Percentiles rank a stretch among this genome's conserved stretches.
phyloP scores from a whole-genome alignment of 2,888 invertebrate genomes.

The Chymomyza amoena region DNA sequence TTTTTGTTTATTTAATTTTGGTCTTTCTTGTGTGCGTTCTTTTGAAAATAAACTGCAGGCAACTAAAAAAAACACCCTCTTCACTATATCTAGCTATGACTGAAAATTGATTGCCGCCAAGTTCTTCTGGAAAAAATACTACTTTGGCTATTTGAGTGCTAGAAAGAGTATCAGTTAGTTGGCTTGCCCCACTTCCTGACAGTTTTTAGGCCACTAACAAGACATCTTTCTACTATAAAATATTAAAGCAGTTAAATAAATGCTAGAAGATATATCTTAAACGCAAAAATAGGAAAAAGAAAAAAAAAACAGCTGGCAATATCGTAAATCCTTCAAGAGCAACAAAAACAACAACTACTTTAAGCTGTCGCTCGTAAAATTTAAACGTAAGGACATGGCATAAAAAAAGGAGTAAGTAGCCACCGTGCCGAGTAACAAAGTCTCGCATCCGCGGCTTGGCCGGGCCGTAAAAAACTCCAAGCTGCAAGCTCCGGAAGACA shows the following conservation, averaged over 20 bases:
- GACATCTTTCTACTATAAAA: background rate
- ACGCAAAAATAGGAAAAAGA: background rate
- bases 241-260: background rate
- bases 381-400: slow-evolving; percentile 30
- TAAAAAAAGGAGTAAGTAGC: slow-evolving; percentile 18
- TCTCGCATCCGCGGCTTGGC: background rate
- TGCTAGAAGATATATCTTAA: background rate
- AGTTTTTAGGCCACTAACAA: too few species aligned
- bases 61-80: too few species aligned
- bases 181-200: too few species aligned
- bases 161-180: too few species aligned
- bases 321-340: background rate
- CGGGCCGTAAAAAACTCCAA: slow-evolving; percentile 8
- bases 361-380: slow-evolving; percentile 30
- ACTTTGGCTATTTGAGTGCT: too few species aligned
- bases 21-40: too few species aligned
- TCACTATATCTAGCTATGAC: too few species aligned
- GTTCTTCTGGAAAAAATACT: too few species aligned
- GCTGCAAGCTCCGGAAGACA: slow-evolving; percentile 12
- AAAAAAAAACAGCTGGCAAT: slow-evolving; percentile 7
- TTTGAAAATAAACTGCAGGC: too few species aligned
- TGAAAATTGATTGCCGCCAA: too few species aligned
- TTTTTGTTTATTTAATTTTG: too few species aligned
- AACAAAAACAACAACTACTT: background rate
- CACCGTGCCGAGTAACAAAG: background rate